These are phyloP conservation scores for Drosophila quadrilineata DNA, from an alignment of 1,140 invertebrate genomes.

Conservation along the genomic window DNA sequence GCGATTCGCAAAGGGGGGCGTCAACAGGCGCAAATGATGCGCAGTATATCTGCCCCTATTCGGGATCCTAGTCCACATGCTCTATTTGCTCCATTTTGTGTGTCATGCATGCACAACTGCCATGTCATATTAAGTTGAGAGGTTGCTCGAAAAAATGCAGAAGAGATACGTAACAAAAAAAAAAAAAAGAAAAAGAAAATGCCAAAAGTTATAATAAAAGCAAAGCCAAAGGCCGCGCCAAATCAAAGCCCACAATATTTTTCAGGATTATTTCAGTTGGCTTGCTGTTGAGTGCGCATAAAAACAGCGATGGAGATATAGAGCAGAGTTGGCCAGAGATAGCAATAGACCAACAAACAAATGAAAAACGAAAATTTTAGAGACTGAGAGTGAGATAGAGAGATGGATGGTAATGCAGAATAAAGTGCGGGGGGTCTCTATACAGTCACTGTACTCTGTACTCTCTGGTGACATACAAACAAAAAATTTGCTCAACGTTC, in stretches of 20 bases:
- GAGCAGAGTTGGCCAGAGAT: not conserved
- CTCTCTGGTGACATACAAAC: constrained; percentile 38
- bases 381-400: not conserved
- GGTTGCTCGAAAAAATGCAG: constrained; percentile 13
- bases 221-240: constrained; percentile 52
- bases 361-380: not conserved
- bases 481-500: constrained; percentile 43
- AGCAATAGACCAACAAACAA: not conserved
- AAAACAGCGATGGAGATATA: too few relatives aligned
- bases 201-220: constrained; percentile 25
- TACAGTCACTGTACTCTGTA: too few relatives aligned
- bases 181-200: constrained; percentile 4
- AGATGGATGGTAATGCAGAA: not conserved
- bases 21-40: constrained; percentile 36
- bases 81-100: constrained; percentile 28
- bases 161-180: constrained; percentile 19
- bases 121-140: constrained; percentile 64
- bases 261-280: constrained; percentile 77
- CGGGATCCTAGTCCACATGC: not conserved
- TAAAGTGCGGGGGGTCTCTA: too few relatives aligned
- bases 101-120: constrained; percentile 53
- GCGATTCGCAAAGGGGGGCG: not conserved
- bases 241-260: constrained; percentile 80
- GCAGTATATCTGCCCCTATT: constrained; percentile 11
- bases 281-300: constrained; percentile 57